Percentiles rank a stretch among this genome's conserved stretches.
phyloP scores from a whole-genome alignment of 2,888 invertebrate genomes.

The Heliconius aoede region DNA sequence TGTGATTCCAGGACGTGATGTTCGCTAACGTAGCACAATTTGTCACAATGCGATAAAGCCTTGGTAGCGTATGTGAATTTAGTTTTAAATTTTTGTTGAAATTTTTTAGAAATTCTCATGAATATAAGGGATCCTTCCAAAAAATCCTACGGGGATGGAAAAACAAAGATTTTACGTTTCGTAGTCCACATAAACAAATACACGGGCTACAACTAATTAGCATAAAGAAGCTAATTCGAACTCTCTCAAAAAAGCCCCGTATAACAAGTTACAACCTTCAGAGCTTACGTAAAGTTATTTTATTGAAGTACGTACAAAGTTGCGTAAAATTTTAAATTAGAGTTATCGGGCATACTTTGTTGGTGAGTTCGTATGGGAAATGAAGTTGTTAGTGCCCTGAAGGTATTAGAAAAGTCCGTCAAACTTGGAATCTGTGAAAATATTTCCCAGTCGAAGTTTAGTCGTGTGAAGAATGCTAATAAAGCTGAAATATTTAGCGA shows the following conservation, averaged over 20 bases:
- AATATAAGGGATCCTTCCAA: too few species aligned
- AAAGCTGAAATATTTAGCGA: slow-evolving; percentile 31
- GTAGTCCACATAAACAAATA: too few species aligned
- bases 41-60: slow-evolving; percentile 7
- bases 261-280: not conserved
- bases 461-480: slow-evolving; percentile 40
- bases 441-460: slow-evolving; percentile 35
- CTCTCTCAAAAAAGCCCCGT: too few species aligned
- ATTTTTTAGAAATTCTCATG: too few species aligned
- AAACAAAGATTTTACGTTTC: too few species aligned
- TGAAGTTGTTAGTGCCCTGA: slow-evolving; percentile 40
- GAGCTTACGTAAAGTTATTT: not conserved
- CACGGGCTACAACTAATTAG: too few species aligned
- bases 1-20: slow-evolving; percentile 11
- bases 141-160: too few species aligned
- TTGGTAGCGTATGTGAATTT: slow-evolving; percentile 10
- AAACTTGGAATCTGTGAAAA: slow-evolving; percentile 39
- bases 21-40: slow-evolving; percentile 7
- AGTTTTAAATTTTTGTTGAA: not conserved
- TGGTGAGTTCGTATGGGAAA: slow-evolving; percentile 24
- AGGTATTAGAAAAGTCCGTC: slow-evolving; percentile 45
- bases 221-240: too few species aligned
- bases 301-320: slow-evolving; percentile 1
- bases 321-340: slow-evolving; percentile 20
- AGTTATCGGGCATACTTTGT: slow-evolving; percentile 22